Evolutionary conservation across 2,888 invertebrate species (phyloP), one percentile per base, ranked within the genome.

Genomic region (Phrixothrix hirtus): DNA sequence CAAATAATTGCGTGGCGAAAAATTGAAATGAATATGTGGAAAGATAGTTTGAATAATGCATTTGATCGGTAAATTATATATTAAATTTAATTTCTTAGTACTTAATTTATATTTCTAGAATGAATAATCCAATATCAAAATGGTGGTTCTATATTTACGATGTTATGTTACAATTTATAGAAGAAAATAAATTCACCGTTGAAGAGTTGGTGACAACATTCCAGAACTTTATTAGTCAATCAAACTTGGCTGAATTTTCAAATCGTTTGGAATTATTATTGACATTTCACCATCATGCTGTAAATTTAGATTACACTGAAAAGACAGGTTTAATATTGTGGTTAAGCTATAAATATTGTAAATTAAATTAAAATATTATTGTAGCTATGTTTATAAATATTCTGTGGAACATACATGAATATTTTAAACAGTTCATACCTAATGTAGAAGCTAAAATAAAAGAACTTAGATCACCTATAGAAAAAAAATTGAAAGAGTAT

Each of bases 111-210:
- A 65, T 62, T 60, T 72, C 44, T 66, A 86, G 86, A 64, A 79
- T 88, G 58, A 82, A 83, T 68, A 77, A 82, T 0, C 83, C 84
- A 55, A 84, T 88, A 0, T 83, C 88, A 57, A 90, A 88, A 70
- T 95, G 92, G 84, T 97, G 95, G 95, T 91, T 94, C 76, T 87
- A 90, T 72, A 74, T 96, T 34, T 94, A 89, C 71, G 82, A 85
- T 13, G 78, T 91, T 0, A 75, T 89, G 27, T 81, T 84, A 36
- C 82, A 85, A 27, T 88, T 85, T 66, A 72, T 84, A 3, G 59
- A 70, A 10, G 74, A 74, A 9, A 57, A 68, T 30, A 31, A 60
- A 36, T 68, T 62, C 31, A 72, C 65, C 17, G 26, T 34, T 3
- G 74, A 65, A 41, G 81, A 77, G 62, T 69, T 80, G 68, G 77